phyloP scores from a whole-genome alignment of 2,797 vertebrate genomes.

The Mormyrus hasselquistii region DNA sequence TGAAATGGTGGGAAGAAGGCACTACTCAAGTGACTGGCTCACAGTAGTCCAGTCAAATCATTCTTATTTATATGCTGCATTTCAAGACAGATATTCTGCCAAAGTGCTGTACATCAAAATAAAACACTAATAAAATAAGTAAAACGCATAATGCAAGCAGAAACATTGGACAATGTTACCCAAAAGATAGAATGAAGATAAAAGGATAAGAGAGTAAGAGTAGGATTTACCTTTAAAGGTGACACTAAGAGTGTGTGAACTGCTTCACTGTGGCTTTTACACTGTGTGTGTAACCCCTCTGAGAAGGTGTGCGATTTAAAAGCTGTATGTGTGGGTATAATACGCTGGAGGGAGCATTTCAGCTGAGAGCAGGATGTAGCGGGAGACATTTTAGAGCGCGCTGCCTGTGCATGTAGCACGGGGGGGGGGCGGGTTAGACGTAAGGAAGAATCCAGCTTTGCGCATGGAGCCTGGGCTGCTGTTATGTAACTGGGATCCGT shows the following conservation, averaged over 20 bases:
- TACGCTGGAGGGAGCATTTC: background rate
- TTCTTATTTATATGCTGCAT: background rate
- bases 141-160: background rate
- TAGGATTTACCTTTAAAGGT: background rate
- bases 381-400: background rate
- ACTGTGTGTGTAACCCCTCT: background rate
- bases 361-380: background rate
- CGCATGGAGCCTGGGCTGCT: background rate
- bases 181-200: background rate
- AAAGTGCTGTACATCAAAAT: background rate
- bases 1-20: background rate
- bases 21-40: background rate
- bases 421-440: background rate
- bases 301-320: background rate
- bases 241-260: background rate
- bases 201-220: background rate
- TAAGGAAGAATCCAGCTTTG: background rate
- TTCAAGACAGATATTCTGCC: background rate
- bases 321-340: background rate
- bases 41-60: background rate
- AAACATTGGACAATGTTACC: background rate
- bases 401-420: background rate
- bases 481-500: conserved; percentile 5
- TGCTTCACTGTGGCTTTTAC: background rate
- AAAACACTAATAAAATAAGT: background rate